These are phyloP conservation scores for Hirundichthys speculiger DNA, from an alignment of 2,113 vertebrate species.

Conservation along the genomic window DNA sequence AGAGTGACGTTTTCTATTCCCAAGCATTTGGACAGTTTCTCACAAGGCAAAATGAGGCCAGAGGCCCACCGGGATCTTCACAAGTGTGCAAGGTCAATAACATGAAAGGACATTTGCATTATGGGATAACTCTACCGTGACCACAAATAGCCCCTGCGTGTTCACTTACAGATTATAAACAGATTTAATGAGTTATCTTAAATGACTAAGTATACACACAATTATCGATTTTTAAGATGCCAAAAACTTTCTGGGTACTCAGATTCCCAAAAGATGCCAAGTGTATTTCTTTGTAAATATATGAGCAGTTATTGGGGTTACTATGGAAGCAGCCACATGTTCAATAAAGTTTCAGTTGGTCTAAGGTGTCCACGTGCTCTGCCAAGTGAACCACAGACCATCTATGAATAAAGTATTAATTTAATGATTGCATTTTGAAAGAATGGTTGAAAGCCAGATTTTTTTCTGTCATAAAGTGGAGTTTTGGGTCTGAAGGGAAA, in stretches of 20 bases:
- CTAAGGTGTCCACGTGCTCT: conserved; percentile 19
- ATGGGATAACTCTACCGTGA: conserved; percentile 28
- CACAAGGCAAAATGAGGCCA: too few species aligned
- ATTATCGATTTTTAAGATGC: conserved; percentile 50
- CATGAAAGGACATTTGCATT: conserved; percentile 7
- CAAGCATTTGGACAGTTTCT: conserved; percentile 22
- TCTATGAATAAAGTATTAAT: conserved; percentile 55
- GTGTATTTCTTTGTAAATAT: conserved; percentile 40
- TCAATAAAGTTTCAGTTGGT: conserved; percentile 31
- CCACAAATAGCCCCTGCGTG: conserved; percentile 25
- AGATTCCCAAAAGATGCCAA: conserved; percentile 9
- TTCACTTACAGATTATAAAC: too few species aligned
- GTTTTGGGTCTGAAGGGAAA: conserved; percentile 46
- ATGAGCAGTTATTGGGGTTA: conserved; percentile 4
- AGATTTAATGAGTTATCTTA: conserved; percentile 23
- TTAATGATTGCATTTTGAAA: conserved; percentile 44
- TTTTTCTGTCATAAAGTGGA: conserved; percentile 62
- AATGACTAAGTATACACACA: conserved; percentile 53
- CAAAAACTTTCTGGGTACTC: conserved; percentile 34
- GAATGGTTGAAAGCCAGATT: conserved; percentile 18
- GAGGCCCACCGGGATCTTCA: too few species aligned
- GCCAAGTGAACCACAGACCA: conserved; percentile 40
- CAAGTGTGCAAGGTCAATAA: too few species aligned
- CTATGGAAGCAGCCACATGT: conserved; percentile 26
- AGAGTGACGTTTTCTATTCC: conserved; percentile 18